Base-by-base conservation (phyloP, 2,888 invertebrate genomes). In the Petrophora chlorosata region DNA sequence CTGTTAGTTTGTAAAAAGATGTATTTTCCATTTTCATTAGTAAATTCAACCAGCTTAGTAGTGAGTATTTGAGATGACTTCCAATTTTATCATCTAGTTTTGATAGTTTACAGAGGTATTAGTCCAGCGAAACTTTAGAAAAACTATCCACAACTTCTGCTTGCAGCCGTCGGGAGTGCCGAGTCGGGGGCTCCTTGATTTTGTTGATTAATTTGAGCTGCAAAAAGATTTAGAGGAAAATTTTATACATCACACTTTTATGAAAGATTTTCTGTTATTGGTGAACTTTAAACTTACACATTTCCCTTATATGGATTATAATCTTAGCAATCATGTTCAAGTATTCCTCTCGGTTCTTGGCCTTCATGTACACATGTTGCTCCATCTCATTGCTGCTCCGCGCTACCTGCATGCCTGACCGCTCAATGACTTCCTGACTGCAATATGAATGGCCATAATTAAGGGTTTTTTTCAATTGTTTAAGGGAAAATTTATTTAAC, bases 21-120 rank as follows among this genome's bases (percentile, higher is more conserved):
- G n/a, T n/a, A n/a, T n/a, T n/a, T n/a, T n/a, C n/a, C n/a, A n/a
- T n/a, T n/a, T n/a, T n/a, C n/a, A n/a, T n/a, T n/a, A n/a, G 55
- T 53, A 33, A 41, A 32, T 36, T 35, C 12, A 13, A 49, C 47
- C 47, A 35, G 39, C 55, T 29, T n/a, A n/a, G n/a, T n/a, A n/a
- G n/a, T n/a, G n/a, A n/a, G 55, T 82, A 84, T 85, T 85, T 83
- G 84, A 85, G 84, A 73, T 55, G 51, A 45, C 47, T 47, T 30
- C 54, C 47, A 55, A 58, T 28, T 30, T 56, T 41, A 40, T 43
- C 48, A 39, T 19, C 8, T 29, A 43, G 34, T 35, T 50, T 67
- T 47, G 38, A 51, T 66, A 70, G 32, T 48, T 5, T 9, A 9
- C n/a, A n/a, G n/a, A 16, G 35, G 33, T 19, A 28, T 29, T 14